These are phyloP conservation scores for Mustela nigripes DNA, from an alignment of 2,113 vertebrate genomes.

Conservation along the genomic window DNA sequence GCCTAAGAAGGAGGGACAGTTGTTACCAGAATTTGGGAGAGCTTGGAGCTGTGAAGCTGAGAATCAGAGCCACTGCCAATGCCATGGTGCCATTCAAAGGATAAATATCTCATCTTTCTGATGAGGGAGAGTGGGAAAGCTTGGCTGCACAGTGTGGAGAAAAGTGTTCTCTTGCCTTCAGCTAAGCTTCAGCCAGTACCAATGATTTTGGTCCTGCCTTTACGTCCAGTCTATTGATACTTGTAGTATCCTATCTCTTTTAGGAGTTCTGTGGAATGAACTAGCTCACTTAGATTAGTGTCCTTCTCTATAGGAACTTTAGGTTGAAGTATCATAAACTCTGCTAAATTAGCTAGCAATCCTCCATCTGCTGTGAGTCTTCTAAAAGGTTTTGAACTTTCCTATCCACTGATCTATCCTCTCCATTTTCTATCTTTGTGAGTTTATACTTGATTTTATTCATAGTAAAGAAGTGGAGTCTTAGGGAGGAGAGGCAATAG, in stretches of 20 bases:
- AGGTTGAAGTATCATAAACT: not conserved
- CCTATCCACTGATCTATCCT: not conserved
- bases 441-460: not conserved
- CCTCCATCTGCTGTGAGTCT: not conserved
- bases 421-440: slow-evolving; percentile 2
- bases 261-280: not conserved
- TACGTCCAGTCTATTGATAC: no score
- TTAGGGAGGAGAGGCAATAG: not conserved
- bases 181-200: not conserved
- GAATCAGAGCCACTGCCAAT: not conserved
- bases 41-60: not conserved
- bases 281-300: not conserved
- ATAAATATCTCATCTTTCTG: not conserved
- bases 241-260: not conserved
- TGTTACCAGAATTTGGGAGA: not conserved
- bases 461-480: not conserved
- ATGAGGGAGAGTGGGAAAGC: not conserved
- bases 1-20: not conserved
- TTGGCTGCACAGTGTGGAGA: not conserved
- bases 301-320: not conserved
- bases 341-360: not conserved
- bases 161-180: not conserved
- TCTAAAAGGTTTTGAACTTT: not conserved
- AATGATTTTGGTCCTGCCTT: not conserved
- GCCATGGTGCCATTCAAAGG: no score